Evolutionary conservation across 2,113 vertebrate genomes (phyloP), one percentile per base, ranked within the genome.

Genomic region (mouse (Mus musculus)): DNA sequence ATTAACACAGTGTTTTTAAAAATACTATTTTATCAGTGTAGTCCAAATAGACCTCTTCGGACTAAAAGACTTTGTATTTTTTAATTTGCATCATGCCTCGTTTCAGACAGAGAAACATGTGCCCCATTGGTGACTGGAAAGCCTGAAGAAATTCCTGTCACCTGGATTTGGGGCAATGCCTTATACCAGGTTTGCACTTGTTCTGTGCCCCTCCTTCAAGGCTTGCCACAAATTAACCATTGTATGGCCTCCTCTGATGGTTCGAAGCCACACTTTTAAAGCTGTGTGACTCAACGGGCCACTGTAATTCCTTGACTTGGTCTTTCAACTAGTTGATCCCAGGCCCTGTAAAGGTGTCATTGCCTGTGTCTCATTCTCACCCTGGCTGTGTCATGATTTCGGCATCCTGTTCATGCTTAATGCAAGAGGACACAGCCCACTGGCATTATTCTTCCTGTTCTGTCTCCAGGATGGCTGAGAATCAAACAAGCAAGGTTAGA

Each of bases 231-330:
- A 98, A 98, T 95, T 97, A 92, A 73, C 63, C 96, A 98, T 78
- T 98, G 98, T 98, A 98, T 98, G 98, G 98, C 97, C 90, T 98
- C 96, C 98, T 98, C 98, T 97, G 96, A 98, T 98, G 98, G 98
- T 96, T 98, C 80, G 59, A 89, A 97, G 98, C 95, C 94, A 98
- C 98, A 98, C 97, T 89, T 61, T 54, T 28, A 63, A 22, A 73
- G 97, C 98, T 46, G 22, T 98, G 97, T 96, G 95, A 98, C 98
- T 98, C 97, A 96, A 93, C 98, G 76, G 97, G 98, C 98, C 98
- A 98, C 97, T 98, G 97, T 93, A 97, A 97, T 94, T 93, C 89
- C 98, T 98, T 97, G 94, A 94, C 93, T 97, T 97, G 97, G 97
- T 98, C 97, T 97, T 95, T 97, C 97, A 97, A 97, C 98, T 98